A percentile compares a stretch with the other conserved stretches of the same genome.
phyloP scores from a whole-genome alignment of 35 echinoderm and acorn worm genomes.

The Apostichopus californicus region DNA sequence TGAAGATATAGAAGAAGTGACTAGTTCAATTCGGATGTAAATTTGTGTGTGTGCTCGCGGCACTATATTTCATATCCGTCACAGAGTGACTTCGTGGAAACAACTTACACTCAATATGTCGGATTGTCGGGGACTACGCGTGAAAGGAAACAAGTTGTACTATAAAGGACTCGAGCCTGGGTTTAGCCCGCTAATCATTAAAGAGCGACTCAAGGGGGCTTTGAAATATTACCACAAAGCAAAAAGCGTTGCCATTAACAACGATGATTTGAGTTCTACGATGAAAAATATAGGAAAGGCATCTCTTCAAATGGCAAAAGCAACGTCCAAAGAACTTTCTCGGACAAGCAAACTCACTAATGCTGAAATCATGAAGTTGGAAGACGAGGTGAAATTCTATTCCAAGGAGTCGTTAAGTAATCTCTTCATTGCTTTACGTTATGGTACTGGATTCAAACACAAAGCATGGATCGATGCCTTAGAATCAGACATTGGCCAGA shows the following conservation, averaged over 20 bases:
- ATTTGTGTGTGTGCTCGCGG: too few species aligned
- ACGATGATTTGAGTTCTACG: slow-evolving; percentile 5
- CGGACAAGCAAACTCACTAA: neutral
- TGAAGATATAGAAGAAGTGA: too few species aligned
- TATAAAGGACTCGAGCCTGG: neutral
- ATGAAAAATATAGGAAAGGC: slow-evolving; percentile 48
- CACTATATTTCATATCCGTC: too few species aligned
- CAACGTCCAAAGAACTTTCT: neutral
- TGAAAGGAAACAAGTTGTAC: slow-evolving; percentile 17
- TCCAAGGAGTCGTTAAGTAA: slow-evolving; percentile 17
- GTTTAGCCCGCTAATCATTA: neutral
- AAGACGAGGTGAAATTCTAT: slow-evolving; percentile 35
- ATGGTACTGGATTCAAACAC: neutral
- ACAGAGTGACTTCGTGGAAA: too few species aligned
- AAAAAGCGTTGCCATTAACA: neutral
- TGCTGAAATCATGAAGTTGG: neutral
- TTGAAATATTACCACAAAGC: slow-evolving; percentile 52
- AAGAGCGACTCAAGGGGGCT: neutral
- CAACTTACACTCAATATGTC: neutral
- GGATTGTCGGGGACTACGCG: neutral
- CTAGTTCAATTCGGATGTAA: too few species aligned
- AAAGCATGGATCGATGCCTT: neutral
- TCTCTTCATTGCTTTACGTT: slow-evolving; percentile 2
- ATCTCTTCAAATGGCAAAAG: neutral
- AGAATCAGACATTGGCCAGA: neutral